phyloP scores from a whole-genome alignment of 1,140 invertebrate species.

The Hylyphantes graminicola region DNA sequence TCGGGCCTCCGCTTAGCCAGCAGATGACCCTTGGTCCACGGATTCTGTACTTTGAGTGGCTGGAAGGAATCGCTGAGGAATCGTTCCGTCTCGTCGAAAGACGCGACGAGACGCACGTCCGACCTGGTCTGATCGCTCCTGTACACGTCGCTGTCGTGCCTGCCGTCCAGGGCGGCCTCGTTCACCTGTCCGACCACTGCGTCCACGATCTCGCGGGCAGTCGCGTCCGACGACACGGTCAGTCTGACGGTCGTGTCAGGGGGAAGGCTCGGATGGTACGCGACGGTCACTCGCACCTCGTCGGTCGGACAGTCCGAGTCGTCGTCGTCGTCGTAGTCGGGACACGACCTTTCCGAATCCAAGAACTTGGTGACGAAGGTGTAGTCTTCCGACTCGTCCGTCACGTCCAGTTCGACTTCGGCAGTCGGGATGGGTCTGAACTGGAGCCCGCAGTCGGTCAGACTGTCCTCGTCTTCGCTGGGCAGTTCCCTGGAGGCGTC shows the following conservation, averaged over 20 bases:
- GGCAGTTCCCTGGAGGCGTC: constrained; percentile 6
- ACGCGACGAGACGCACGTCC: constrained; percentile 93
- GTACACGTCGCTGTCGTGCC: constrained; percentile 86
- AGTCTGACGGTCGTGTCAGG: constrained; percentile 91
- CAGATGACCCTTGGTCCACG: constrained; percentile 91
- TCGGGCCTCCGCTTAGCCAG: constrained; percentile 74
- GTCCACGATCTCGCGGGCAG: constrained; percentile 91
- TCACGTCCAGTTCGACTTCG: background rate
- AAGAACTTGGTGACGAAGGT: constrained; percentile 9
- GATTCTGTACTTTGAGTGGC: constrained; percentile 90
- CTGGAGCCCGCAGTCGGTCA: constrained; percentile 45
- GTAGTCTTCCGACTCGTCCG: constrained; percentile 19
- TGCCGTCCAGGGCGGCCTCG: constrained; percentile 87
- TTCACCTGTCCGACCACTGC: constrained; percentile 93
- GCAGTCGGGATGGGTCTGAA: constrained; percentile 43
- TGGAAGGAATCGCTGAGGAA: constrained; percentile 93
- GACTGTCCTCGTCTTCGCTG: constrained; percentile 53
- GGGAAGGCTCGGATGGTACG: constrained; percentile 92
- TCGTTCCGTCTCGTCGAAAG: constrained; percentile 89
- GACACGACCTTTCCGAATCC: constrained; percentile 20
- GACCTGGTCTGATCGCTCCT: constrained; percentile 71
- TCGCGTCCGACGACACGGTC: constrained; percentile 89
- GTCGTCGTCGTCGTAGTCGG: background rate
- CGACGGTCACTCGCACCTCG: constrained; percentile 82
- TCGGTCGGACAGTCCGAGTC: constrained; percentile 2